These are phyloP conservation scores for Hyppa rectilinea DNA, from an alignment of 2,888 invertebrate genomes.

Conservation along the genomic window DNA sequence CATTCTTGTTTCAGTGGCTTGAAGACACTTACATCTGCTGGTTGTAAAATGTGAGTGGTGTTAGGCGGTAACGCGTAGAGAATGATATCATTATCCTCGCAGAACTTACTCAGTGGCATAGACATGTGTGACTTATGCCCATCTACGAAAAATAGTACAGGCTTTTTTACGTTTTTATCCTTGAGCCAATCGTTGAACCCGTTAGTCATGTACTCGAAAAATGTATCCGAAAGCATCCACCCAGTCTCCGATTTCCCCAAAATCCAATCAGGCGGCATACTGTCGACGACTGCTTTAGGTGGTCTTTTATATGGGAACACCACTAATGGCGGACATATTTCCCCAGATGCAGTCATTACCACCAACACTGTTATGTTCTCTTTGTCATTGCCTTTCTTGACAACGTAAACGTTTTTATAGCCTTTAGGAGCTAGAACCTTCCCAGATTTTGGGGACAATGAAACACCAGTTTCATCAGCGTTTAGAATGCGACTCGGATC, in stretches of 20 bases:
- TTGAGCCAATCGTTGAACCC: no score
- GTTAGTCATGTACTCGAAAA: no score
- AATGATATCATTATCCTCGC: no score
- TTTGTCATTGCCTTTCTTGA: not conserved
- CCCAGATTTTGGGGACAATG: not conserved
- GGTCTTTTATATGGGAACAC: slow-evolving; percentile 8
- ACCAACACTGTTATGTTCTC: slow-evolving; percentile 1
- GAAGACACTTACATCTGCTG: no score
- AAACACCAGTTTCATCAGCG: slow-evolving; percentile 6
- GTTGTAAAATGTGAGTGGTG: no score
- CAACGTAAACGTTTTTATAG: not conserved
- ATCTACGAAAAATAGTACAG: no score
- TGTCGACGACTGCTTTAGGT: slow-evolving; percentile 1
- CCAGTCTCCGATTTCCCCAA: not conserved
- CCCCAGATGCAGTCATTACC: slow-evolving; percentile 1
- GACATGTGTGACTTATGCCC: no score
- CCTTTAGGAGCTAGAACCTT: not conserved
- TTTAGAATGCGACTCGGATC: slow-evolving; percentile 10
- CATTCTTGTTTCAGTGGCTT: no score
- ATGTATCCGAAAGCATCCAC: not conserved
- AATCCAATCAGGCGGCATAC: not conserved
- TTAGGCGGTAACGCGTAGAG: no score
- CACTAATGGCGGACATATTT: slow-evolving; percentile 7
- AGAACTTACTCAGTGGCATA: no score
- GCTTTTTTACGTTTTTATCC: no score